Base-by-base conservation (phyloP, 2,797 vertebrate species). In the Nasua narica region DNA sequence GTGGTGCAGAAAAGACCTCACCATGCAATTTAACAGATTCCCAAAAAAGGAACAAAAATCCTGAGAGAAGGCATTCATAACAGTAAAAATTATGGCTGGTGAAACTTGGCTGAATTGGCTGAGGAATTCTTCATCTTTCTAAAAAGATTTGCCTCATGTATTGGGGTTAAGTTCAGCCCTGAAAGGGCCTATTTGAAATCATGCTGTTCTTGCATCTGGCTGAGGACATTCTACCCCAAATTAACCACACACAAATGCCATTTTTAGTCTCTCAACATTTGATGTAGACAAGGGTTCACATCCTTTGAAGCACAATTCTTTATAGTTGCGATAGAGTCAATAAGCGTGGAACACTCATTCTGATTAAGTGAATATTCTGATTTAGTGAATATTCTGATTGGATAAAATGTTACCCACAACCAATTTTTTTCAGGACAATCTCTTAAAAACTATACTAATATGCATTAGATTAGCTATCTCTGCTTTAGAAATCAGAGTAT, bases 41-140 rank as follows among this genome's bases (percentile, higher is more conserved):
- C 83, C 35, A 96, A 97, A 96, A 97, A 97, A 93, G 97, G 88
- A 97, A 96, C 91, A 93, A 65, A 97, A 95, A 93, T 96, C 82
- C 95, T 97, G 87, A 97, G 94, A 96, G 97, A 93, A 95, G 93
- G 90, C 95, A 97, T 97, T 97, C 94, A 96, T 95, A 91, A 93
- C 91, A 93, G 95, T 87, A 91, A 96, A 97, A 97, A 97, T 97
- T 97, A 97, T 78, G 72, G 95, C 95, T 97, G 89, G 92, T 95
- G 83, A 96, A 96, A 96, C 62, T 91, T 97, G 92, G 96, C 86
- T 92, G 70, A 92, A 94, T 97, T 92, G 86, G 18, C 92, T 95
- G 70, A 97, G 79, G 90, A 96, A 97, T 94, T 87, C 82, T 93
- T 97, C 96, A 87, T 95, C 83, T 97, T 95, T 96, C 95, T 97